Percentiles rank a stretch among this genome's conserved stretches.
Conservation (phyloP, 2,888 invertebrate species). For the Chymomyza caudatula region DNA sequence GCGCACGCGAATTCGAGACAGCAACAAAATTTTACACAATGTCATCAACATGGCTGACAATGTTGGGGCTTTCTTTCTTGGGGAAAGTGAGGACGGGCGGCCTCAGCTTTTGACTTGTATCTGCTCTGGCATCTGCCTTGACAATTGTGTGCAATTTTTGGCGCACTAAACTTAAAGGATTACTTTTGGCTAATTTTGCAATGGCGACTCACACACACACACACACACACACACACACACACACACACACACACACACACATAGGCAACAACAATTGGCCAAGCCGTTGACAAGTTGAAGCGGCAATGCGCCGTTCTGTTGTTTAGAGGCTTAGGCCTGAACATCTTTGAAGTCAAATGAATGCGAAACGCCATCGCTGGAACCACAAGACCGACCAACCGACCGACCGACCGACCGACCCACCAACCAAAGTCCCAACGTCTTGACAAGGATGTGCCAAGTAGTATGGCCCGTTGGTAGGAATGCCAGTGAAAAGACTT, state of each 20-base stretch:
- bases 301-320: conserved; percentile 21
- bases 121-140: conserved; percentile 21
- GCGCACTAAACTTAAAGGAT: conserved; percentile 65
- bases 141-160: conserved; percentile 63
- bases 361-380: not conserved
- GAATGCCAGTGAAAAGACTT: not conserved
- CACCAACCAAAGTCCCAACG: not conserved
- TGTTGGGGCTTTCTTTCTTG: conserved; percentile 21
- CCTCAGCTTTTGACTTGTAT: conserved; percentile 23
- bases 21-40: conserved; percentile 66
- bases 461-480: not conserved
- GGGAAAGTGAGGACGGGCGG: not conserved
- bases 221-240: conserved; percentile 1
- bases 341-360: conserved; percentile 24
- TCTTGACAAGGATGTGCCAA: not conserved
- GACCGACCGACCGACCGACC: not conserved
- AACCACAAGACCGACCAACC: not conserved
- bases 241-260: not conserved
- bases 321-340: conserved; percentile 24
- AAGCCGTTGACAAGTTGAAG: conserved; percentile 22
- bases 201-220: not conserved
- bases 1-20: not conserved
- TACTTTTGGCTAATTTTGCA: conserved; percentile 63
- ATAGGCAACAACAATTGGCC: conserved; percentile 32
- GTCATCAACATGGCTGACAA: conserved; percentile 63